Percentiles rank a stretch among this genome's conserved stretches.
phyloP scores from a whole-genome alignment of 2,888 invertebrate genomes.

The Zhengitettix transpicula region DNA sequence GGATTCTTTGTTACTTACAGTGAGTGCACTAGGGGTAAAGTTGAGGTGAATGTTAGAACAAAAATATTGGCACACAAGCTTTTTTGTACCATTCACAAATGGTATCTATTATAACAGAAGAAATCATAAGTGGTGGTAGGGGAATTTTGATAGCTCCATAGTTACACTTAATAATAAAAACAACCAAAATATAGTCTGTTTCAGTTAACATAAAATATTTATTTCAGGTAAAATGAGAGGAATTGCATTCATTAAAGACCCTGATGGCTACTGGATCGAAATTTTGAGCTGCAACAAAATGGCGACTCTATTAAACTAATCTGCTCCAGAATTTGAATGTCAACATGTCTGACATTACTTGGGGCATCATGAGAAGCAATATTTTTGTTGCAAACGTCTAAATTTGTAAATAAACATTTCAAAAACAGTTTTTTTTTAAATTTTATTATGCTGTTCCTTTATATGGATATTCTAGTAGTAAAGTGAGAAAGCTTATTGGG shows the following conservation, averaged over 20 bases:
- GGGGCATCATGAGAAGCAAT: not conserved
- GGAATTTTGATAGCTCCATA: too few species aligned
- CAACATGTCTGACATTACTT: not conserved
- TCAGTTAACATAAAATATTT: not conserved
- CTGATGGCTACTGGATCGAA: conserved; percentile 95
- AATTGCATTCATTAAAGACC: conserved; percentile 86
- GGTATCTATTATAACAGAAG: too few species aligned
- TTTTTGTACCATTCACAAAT: too few species aligned
- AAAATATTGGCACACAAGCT: too few species aligned
- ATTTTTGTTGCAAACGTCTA: not conserved
- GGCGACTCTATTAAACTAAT: not conserved
- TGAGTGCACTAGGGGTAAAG: too few species aligned
- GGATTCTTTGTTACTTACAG: too few species aligned
- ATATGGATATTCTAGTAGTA: too few species aligned
- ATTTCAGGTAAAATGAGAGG: conserved; percentile 75
- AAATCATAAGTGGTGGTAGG: too few species aligned
- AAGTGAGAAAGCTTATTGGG: too few species aligned
- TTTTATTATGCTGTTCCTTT: too few species aligned
- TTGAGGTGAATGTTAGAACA: too few species aligned
- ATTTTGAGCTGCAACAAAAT: conserved; percentile 34
- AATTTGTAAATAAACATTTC: not conserved
- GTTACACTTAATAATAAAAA: too few species aligned
- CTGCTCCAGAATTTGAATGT: not conserved
- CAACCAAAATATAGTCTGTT: not conserved
- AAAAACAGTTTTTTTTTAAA: not conserved